These are phyloP conservation scores for Himalopsyche phryganea DNA, from an alignment of 1,140 invertebrate species.

Conservation along the genomic window DNA sequence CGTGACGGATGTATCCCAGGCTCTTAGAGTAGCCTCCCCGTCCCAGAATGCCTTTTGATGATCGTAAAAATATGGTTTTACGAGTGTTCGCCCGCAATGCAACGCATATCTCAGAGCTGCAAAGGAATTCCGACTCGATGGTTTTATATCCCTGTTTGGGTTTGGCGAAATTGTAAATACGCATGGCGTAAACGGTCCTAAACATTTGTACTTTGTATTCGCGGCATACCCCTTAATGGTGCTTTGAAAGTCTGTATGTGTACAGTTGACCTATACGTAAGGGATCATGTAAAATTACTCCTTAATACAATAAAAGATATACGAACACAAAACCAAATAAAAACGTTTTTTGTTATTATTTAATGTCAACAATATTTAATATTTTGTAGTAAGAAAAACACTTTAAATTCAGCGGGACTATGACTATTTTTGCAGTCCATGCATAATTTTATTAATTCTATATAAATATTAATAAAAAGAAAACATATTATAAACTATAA, in stretches of 20 bases:
- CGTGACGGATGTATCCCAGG: too few relatives aligned
- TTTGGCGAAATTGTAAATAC: conserved; percentile 31
- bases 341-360: too few relatives aligned
- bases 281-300: neutral
- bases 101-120: conserved; percentile 17
- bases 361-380: too few relatives aligned
- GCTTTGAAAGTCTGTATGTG: neutral
- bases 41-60: conserved; percentile 28
- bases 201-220: conserved; percentile 21
- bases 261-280: too few relatives aligned
- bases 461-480: too few relatives aligned
- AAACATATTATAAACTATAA: too few relatives aligned
- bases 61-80: conserved; percentile 36
- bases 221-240: conserved; percentile 13
- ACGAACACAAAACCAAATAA: too few relatives aligned
- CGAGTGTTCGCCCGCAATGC: conserved; percentile 8
- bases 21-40: neutral
- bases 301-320: too few relatives aligned
- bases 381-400: too few relatives aligned
- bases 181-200: conserved; percentile 3
- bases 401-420: too few relatives aligned
- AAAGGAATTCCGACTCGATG: conserved; percentile 28
- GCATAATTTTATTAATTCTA: too few relatives aligned
- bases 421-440: too few relatives aligned
- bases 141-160: conserved; percentile 31